These are phyloP conservation scores for Thunnus thynnus DNA, from an alignment of 2,113 vertebrate genomes.

Conservation along the genomic window DNA sequence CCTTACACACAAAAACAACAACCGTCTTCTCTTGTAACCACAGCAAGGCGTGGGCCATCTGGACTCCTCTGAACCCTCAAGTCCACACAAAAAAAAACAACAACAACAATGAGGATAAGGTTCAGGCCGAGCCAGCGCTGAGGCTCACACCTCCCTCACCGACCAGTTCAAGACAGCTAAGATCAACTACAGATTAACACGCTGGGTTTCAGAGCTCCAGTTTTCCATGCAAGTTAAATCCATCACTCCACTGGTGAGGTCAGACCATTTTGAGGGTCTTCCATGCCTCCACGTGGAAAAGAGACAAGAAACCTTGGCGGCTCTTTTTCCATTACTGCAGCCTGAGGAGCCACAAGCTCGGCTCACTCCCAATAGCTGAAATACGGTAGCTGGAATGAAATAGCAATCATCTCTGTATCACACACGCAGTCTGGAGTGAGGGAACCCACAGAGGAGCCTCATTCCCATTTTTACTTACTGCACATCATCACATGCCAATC, in stretches of 20 bases:
- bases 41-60: constrained; percentile 72
- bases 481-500: constrained; percentile 57
- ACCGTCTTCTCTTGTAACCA: constrained; percentile 61
- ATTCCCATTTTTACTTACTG: constrained; percentile 47
- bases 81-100: constrained; percentile 33
- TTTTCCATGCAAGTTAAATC: constrained; percentile 63
- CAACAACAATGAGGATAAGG: constrained; percentile 47
- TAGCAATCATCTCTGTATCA: constrained; percentile 63
- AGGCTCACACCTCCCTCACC: constrained; percentile 37
- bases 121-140: not conserved
- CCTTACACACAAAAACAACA: constrained; percentile 60
- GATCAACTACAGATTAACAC: constrained; percentile 39
- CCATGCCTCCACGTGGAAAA: constrained; percentile 54
- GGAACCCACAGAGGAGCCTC: constrained; percentile 55
- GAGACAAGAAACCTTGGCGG: constrained; percentile 51
- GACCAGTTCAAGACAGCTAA: not conserved
- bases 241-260: constrained; percentile 47
- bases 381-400: constrained; percentile 68
- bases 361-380: constrained; percentile 66
- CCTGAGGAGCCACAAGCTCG: constrained; percentile 66
- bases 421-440: constrained; percentile 35
- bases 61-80: constrained; percentile 64
- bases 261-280: constrained; percentile 52
- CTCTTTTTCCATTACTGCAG: constrained; percentile 78
- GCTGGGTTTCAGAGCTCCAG: not conserved